Evolutionary conservation across 2,113 vertebrate species (phyloP), one percentile per base, ranked within the genome.

Genomic region (Hyperoodon ampullatus): DNA sequence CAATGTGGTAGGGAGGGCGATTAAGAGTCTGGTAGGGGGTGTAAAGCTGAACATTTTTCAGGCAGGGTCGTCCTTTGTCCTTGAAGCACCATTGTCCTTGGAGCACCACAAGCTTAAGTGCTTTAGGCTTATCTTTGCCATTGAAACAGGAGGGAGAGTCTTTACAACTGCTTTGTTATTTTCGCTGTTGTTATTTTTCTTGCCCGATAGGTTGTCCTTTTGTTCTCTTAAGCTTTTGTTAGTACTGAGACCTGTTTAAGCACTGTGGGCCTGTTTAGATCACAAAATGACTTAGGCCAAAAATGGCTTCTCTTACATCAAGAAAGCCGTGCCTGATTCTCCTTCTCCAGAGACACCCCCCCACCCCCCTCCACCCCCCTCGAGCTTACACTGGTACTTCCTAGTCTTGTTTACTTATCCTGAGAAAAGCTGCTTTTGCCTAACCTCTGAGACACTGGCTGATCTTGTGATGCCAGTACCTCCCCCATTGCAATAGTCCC

Each of bases 1-100:
- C 50, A 1, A 5, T 0, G 4, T 15, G 50, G 4, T 15, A 5
- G 50, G 50, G 50, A 50, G 50, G 50, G 14, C 50, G 0, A 15
- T 50, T 15, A 50, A 53, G 15, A 53, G 5, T 53, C 53, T 1
- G 0, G 5, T 53, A 53, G 53, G 53, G 50, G 15, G 15, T 53
- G 15, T 53, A 53, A 53, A 1, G 1, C 50, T 53, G 50, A 53
- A 53, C 53, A 16, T 53, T 53, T 53, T 53, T 53, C 15, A 53
- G 53, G 53, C 53, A 53, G 53, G 53, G 53, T 53, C 15, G 5
- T 53, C 53, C 53, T 53, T 53, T 53, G 53, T 53, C 53, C 53
- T 53, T 53, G 53, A 53, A 16, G 53, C 53, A 47, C 44, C 44
- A 47, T 47, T 47, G 44, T 47, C 44, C 44, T 47, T 47, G 44